These are phyloP conservation scores for Agonopterix arenella DNA, from an alignment of 2,888 invertebrate genomes.

Conservation along the genomic window DNA sequence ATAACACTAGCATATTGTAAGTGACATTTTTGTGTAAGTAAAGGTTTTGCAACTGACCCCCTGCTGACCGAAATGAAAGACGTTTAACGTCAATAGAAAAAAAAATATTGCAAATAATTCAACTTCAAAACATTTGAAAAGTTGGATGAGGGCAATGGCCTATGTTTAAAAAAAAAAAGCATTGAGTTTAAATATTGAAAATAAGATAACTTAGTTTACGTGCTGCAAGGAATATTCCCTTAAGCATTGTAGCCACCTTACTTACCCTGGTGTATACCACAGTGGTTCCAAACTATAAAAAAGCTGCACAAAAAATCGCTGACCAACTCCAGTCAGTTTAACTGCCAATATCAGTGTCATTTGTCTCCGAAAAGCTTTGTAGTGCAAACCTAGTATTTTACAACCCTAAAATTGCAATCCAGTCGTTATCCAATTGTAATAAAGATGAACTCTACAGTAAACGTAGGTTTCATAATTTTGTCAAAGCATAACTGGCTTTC, in stretches of 20 bases:
- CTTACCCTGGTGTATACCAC: slow-evolving; percentile 8
- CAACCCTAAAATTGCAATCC: background rate
- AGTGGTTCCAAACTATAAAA: slow-evolving; percentile 36
- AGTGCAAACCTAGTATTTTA: slow-evolving; percentile 19
- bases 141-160: too few relatives aligned
- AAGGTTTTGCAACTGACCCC: too few relatives aligned
- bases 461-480: slow-evolving; percentile 18
- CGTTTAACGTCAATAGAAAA: too few relatives aligned
- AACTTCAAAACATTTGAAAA: too few relatives aligned
- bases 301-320: slow-evolving; percentile 28
- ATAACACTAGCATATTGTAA: too few relatives aligned
- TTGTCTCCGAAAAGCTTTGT: slow-evolving; percentile 47
- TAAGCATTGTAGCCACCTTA: background rate
- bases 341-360: slow-evolving; percentile 59
- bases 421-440: background rate
- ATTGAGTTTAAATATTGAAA: too few relatives aligned
- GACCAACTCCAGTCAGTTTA: slow-evolving; percentile 33
- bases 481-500: slow-evolving; percentile 39
- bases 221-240: background rate
- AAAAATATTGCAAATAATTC: too few relatives aligned
- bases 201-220: too few relatives aligned
- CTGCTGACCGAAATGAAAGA: too few relatives aligned
- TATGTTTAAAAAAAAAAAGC: too few relatives aligned
- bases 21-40: too few relatives aligned
- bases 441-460: background rate